Evolutionary conservation across 1,140 invertebrate species (phyloP), one percentile per base, ranked within the genome.

Genomic region (Zaprionus tsacasi): DNA sequence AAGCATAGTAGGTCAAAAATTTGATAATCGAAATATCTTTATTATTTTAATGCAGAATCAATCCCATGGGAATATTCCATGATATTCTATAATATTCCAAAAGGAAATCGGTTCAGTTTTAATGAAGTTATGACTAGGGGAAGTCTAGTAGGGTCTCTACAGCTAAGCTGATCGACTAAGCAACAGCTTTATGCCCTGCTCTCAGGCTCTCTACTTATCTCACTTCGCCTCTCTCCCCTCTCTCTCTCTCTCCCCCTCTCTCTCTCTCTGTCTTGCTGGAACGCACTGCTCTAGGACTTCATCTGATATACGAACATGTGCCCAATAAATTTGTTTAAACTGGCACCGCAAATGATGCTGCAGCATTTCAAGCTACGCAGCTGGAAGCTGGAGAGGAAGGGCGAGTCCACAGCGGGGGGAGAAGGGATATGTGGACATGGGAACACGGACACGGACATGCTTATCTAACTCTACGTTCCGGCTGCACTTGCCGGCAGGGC

Each of bases 311-410:
- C 40, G 65, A 6, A 45, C n/a, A 45, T 72, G 67, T 50, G 45
- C 45, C 10, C 45, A 50, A 50, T 67, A 73, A 68, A 73, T 55
- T 73, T 73, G 57, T 43, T 55, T 73, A 60, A 73, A 68, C 56
- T 73, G 64, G 58, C 75, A 60, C 70, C 70, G 40, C 52, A 77
- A 81, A 76, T 78, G 76, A 70, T 72, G 61, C 73, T 70, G 54
- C 55, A 70, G 67, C 54, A 45, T 63, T n/a, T 61, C 30, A 35
- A 35, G 57, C n/a, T 25, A 56, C 45, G 17, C 43, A 33, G 59
- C 43, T 48, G 43, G 43, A n/a, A 48, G 10, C 59, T n/a, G 27
- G 15, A 54, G 25, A 6, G 17, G 17, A 3, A 10, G 45, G 10
- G 8, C 63, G 36, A 38, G 27, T 7, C 15, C 35, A 17, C 38